phyloP scores from a whole-genome alignment of 1,140 invertebrate genomes.

The Drosophila triauraria region DNA sequence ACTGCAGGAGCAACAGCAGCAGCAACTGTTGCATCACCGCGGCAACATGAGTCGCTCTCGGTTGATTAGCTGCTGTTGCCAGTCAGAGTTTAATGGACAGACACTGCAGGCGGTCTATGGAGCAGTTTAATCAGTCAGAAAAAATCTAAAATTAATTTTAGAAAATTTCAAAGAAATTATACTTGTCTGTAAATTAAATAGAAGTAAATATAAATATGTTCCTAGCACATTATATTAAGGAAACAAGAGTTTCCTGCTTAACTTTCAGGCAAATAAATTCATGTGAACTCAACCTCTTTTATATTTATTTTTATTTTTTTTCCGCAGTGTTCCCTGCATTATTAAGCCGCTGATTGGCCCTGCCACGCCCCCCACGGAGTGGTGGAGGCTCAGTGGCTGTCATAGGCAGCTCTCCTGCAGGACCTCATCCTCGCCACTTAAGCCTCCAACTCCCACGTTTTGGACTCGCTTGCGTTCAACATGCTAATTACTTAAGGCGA shows the following conservation, averaged over 20 bases:
- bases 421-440: slow-evolving; percentile 1
- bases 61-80: slow-evolving; percentile 28
- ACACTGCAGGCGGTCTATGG: not conserved
- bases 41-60: slow-evolving; percentile 23
- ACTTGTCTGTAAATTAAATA: no score
- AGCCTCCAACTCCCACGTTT: not conserved
- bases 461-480: slow-evolving; percentile 25
- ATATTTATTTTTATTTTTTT: not conserved
- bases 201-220: no score
- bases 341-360: slow-evolving; percentile 51
- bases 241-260: not conserved
- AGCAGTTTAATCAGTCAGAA: not conserved
- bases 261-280: not conserved
- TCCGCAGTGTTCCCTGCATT: not conserved
- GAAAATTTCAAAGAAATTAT: no score
- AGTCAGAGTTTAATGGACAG: slow-evolving; percentile 7
- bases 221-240: not conserved
- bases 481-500: slow-evolving; percentile 78
- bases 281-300: no score
- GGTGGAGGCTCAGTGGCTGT: slow-evolving; percentile 26
- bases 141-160: not conserved
- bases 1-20: slow-evolving; percentile 6
- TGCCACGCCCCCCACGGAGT: slow-evolving; percentile 3
- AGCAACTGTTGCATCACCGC: slow-evolving; percentile 36
- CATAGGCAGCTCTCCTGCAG: slow-evolving; percentile 13